These are phyloP conservation scores for Clarias magur DNA, from an alignment of 2,113 vertebrate genomes.

Conservation along the genomic window DNA sequence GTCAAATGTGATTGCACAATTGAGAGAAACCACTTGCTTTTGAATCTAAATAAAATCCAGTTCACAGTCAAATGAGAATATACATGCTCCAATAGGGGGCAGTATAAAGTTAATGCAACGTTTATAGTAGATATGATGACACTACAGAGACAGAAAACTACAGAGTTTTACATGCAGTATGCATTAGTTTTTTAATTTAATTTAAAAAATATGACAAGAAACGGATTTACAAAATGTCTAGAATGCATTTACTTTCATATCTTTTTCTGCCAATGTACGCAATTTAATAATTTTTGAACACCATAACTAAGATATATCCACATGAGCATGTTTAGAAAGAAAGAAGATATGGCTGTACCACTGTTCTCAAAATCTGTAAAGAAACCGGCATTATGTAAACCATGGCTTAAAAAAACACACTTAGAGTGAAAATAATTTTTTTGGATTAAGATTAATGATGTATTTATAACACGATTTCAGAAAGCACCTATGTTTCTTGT, in stretches of 20 bases:
- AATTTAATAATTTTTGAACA: neutral
- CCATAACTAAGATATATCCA: neutral
- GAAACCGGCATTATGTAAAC: neutral
- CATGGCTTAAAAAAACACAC: neutral
- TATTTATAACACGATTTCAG: neutral
- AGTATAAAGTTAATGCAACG: neutral
- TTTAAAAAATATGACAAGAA: neutral
- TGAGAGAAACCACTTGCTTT: neutral
- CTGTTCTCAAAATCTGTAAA: neutral
- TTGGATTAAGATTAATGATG: neutral
- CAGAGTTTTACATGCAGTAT: neutral
- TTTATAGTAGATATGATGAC: neutral
- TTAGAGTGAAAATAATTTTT: too few species aligned
- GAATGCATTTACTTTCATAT: neutral
- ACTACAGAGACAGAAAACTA: neutral
- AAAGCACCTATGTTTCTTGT: neutral
- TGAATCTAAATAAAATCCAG: neutral
- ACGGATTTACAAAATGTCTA: neutral
- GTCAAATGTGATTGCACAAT: neutral
- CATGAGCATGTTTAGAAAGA: neutral
- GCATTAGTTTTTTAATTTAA: neutral
- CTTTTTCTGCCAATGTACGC: too few species aligned
- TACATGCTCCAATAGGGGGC: neutral
- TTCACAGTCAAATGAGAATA: neutral
- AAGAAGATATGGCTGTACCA: neutral